Evolutionary conservation across 2,888 invertebrate species (phyloP), one percentile per base, ranked within the genome.

Genomic region (Caenorhabditis wallacei): DNA sequence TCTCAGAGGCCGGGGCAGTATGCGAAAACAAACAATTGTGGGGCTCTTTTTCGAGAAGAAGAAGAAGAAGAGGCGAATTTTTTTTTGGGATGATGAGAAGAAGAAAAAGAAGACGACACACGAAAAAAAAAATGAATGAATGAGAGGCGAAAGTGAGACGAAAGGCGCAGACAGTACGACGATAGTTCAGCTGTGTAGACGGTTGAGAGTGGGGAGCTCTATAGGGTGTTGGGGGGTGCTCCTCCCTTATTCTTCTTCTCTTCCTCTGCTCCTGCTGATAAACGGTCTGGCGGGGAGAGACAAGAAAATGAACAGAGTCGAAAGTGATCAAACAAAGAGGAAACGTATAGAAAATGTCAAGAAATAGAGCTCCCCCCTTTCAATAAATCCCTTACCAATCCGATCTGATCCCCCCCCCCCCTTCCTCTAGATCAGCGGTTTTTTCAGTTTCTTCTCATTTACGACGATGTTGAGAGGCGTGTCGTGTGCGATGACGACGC

Each of bases 21-120:
- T 76, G 76, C 76, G 76, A 76, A 76, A 76, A 76, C 76, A 76
- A 76, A 76, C 76, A 76, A 76, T 69, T 69, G 76, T 48, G 76
- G 66, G 54, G 68, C 68, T 68, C 68, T 75, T 66, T 74, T 75
- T 66, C 68, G 66, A 75, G 68, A 54, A 75, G 66, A 51, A 75
- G 68, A 54, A 75, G 66, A 51, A 53, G 43, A 26, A 24, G 43
- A 69, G 56, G 75, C 46, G 66, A 76, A 59, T 69, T 76, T 69
- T 69, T 76, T 69, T 76, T 57, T 18, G 51, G 68, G 54, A 75
- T 75, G 75, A 75, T 75, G 75, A 59, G 68, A 75, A 75, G 66
- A 75, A 64, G 64, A 56, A 53, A 43, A 59, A 46, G 71, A 71
- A 61, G 53, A 54, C 63, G 72, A 61, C 72, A 54, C 26, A 51